These are phyloP conservation scores for Philotrypesis tridentata DNA, from an alignment of 1,140 invertebrate genomes.

Conservation along the genomic window DNA sequence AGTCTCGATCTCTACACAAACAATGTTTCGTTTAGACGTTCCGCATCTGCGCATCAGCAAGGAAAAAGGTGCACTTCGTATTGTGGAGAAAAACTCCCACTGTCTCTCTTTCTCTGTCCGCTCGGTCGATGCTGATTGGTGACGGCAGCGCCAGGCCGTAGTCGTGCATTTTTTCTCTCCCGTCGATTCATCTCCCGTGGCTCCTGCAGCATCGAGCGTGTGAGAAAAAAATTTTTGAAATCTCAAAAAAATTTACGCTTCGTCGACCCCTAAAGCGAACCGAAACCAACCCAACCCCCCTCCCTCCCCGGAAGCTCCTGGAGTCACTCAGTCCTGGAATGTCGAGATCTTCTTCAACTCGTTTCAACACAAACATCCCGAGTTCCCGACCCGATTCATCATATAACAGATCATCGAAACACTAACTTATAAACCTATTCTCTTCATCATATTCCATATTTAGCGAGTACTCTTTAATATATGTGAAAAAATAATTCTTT, in stretches of 20 bases:
- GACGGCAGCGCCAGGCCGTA: no score
- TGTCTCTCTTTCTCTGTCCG: neutral
- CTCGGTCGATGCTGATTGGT: neutral
- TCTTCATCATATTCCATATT: no score
- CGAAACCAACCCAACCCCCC: no score
- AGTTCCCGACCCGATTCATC: no score
- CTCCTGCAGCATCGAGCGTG: neutral
- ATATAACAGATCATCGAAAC: no score
- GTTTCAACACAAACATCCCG: no score
- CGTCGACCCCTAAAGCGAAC: neutral
- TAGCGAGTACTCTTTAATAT: no score
- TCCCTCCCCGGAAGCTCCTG: neutral
- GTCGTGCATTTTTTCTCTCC: neutral
- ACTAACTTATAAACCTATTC: no score
- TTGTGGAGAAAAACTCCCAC: neutral
- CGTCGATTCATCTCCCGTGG: neutral
- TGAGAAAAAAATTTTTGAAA: slow-evolving; percentile 13
- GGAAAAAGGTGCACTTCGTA: neutral
- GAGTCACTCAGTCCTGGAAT: neutral
- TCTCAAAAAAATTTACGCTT: neutral
- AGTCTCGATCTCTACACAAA: neutral
- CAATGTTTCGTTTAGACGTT: neutral
- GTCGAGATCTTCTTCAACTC: neutral
- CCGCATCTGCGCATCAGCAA: neutral
- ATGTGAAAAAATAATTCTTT: no score